These are phyloP conservation scores for Phainopepla nitens DNA, from an alignment of 2,113 vertebrate species.

Conservation along the genomic window DNA sequence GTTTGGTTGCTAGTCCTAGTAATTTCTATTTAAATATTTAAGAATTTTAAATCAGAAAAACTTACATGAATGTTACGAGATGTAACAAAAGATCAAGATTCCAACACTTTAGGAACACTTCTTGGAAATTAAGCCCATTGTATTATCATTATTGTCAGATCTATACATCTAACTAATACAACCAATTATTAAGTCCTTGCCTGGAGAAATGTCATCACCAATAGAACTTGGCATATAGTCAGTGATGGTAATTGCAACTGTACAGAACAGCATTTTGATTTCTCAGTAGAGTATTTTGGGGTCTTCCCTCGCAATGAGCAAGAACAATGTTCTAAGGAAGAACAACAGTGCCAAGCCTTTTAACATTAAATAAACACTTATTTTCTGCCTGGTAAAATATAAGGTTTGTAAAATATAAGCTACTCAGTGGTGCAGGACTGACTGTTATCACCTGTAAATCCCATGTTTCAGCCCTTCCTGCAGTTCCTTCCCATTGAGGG, in stretches of 20 bases:
- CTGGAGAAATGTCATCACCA: not conserved
- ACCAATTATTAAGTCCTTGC: not conserved
- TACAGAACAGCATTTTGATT: not conserved
- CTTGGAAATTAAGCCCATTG: not conserved
- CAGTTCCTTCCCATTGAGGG: not conserved
- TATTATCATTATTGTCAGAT: not conserved
- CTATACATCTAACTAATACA: not conserved
- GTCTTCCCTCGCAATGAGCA: not conserved
- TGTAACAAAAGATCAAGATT: not conserved
- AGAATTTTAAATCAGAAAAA: not conserved
- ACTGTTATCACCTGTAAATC: not conserved
- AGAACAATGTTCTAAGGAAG: not conserved
- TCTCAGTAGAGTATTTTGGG: not conserved
- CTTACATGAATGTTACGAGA: accelerated
- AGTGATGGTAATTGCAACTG: not conserved
- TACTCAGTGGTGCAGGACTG: not conserved
- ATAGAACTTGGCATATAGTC: not conserved
- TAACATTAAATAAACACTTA: not conserved
- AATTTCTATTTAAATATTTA: not conserved
- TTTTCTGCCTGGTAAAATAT: not conserved
- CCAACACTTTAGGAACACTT: not conserved
- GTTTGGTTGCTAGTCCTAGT: not conserved
- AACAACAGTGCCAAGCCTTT: not conserved
- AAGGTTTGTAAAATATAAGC: not conserved
- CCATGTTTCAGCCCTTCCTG: not conserved